Percentiles rank a stretch among this genome's conserved stretches.
These are phyloP conservation scores for Percina caprodes DNA, from an alignment of 2,113 vertebrate species.

Conservation along the genomic window DNA sequence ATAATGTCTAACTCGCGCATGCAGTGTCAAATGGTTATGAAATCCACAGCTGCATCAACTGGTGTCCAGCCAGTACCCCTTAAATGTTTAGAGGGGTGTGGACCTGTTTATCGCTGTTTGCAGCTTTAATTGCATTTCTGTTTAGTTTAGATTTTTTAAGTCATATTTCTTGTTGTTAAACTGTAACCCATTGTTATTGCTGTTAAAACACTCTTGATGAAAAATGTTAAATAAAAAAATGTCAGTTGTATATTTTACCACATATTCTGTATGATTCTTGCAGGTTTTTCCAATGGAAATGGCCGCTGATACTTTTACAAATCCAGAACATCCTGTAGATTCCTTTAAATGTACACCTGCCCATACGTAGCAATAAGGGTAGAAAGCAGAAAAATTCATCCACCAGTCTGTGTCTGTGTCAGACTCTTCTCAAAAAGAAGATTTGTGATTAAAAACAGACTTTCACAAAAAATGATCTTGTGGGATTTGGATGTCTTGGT, in stretches of 20 bases:
- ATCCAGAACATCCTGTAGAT: neutral
- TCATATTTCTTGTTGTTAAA: neutral
- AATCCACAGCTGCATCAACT: too few species aligned
- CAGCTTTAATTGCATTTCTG: neutral
- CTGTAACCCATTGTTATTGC: neutral
- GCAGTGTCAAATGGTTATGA: too few species aligned
- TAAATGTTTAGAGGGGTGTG: too few species aligned
- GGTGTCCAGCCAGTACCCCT: too few species aligned
- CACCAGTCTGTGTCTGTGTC: neutral
- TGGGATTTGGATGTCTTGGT: neutral
- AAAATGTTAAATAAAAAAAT: neutral
- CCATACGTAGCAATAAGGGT: neutral
- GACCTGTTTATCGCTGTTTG: too few species aligned
- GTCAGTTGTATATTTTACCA: neutral
- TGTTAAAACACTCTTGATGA: neutral
- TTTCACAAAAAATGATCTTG: neutral
- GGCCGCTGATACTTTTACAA: neutral
- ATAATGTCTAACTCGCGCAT: too few species aligned
- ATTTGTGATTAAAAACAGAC: neutral
- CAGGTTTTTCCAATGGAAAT: neutral
- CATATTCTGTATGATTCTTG: neutral
- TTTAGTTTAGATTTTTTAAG: neutral
- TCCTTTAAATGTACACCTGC: neutral
- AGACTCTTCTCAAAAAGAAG: neutral
- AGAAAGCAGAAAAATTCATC: conserved; percentile 3